Base-by-base conservation (phyloP, 2,888 invertebrate genomes). In the Mechanitis messenoides region DNA sequence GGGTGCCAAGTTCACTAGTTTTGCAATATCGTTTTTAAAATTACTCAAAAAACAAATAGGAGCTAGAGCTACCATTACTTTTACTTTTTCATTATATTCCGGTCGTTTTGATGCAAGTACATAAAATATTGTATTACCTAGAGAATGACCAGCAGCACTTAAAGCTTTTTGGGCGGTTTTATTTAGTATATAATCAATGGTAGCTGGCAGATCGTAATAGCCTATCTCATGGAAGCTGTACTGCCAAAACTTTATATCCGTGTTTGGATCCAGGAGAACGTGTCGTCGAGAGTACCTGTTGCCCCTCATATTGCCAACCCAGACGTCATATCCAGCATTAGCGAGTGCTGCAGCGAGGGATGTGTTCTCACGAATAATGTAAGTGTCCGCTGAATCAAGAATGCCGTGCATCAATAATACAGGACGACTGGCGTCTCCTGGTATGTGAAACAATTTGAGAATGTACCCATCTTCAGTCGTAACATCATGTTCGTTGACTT, bases 211-310 rank as follows among this genome's bases (percentile, higher is more conserved):
- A 76, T 96, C 95, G 71, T 91, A 91, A 20, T 79, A 70, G 0
- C 93, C 95, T 76, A 93, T 92, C 76, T 95, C 93, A 74, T 95
- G 93, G 87, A 91, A 93, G 64, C 92, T 92, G 73, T 86, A 92
- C 53, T 85, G 65, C 91, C 92, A 92, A 69, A 81, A 92, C 11
- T 75, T 59, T 1, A 69, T 57, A 47, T 90, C 82, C 0, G 45
- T 56, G 35, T 77, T 72, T 1, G 86, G 77, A 58, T 84, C 68
- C 74, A 84, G 66, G 0, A 74, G 76, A 1, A 73, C 67, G 70
- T 94, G 94, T 3, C 78, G 79, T 50, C 87, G 79, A 4, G 91
- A 88, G 72, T 93, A 93, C 3, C 83, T 85, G 70, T 91, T 93
- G 5, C 94, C 94, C 59, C 94, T 85, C 3, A 81, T 79, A 64